These are phyloP conservation scores for Oreortyx pictus DNA, from an alignment of 2,797 vertebrate species.

Conservation along the genomic window DNA sequence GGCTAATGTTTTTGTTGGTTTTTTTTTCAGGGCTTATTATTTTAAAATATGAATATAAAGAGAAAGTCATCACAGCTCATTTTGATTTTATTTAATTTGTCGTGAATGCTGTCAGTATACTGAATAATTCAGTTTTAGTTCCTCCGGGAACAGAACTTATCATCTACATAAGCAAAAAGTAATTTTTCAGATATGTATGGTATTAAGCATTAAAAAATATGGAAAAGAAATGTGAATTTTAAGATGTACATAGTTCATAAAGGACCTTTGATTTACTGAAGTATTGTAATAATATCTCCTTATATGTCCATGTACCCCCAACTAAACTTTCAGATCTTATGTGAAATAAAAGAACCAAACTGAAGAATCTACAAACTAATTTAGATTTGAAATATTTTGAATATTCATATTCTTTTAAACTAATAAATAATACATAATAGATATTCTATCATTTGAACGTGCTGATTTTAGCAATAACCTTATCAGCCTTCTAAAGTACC, in stretches of 20 bases:
- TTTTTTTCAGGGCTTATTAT: conserved; percentile 46
- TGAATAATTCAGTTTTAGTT: conserved; percentile 67
- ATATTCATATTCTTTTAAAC: not conserved
- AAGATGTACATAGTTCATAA: conserved; percentile 9
- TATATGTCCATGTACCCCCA: not conserved
- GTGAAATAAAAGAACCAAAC: not conserved
- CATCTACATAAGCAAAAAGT: conserved; percentile 50
- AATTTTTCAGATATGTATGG: conserved; percentile 35
- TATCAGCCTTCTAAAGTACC: not conserved
- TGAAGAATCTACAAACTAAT: not conserved
- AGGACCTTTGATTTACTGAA: conserved; percentile 10
- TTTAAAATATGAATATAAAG: conserved; percentile 60
- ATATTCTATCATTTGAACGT: not conserved
- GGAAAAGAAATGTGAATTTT: conserved; percentile 28
- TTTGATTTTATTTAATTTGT: conserved; percentile 71
- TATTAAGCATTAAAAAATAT: conserved; percentile 1
- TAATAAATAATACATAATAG: not conserved
- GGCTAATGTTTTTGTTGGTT: conserved; percentile 56
- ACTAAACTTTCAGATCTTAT: not conserved
- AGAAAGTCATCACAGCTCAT: conserved; percentile 34
- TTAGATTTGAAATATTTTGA: not conserved
- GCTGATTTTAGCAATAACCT: not conserved
- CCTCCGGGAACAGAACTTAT: conserved; percentile 46
- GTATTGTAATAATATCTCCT: not conserved
- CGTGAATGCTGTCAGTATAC: conserved; percentile 50